Percentiles rank a stretch among this genome's conserved stretches.
phyloP scores from a whole-genome alignment of 1,140 invertebrate species.

The Lysiphlebus fabarum region DNA sequence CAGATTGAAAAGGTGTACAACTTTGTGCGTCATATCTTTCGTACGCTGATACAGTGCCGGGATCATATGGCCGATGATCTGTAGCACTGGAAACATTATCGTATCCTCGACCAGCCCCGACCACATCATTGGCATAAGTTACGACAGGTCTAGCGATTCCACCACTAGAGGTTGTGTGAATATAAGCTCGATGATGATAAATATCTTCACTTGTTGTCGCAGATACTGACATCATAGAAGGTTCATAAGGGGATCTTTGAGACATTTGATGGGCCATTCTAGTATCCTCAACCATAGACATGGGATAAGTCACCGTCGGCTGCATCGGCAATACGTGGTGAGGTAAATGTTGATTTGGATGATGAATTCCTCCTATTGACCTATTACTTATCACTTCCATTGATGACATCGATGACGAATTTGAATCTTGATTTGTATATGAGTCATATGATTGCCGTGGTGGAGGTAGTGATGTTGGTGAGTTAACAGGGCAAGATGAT shows the following conservation, averaged over 20 bases:
- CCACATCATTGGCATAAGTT: slow-evolving; percentile 61
- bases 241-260: slow-evolving; percentile 66
- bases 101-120: slow-evolving; percentile 55
- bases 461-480: slow-evolving; percentile 52
- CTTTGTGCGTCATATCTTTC: slow-evolving; percentile 67
- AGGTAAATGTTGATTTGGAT: slow-evolving; percentile 46
- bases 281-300: slow-evolving; percentile 53
- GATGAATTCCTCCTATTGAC: slow-evolving; percentile 49
- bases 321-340: slow-evolving; percentile 52
- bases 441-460: slow-evolving; percentile 59
- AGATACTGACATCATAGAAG: slow-evolving; percentile 53
- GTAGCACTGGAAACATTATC: slow-evolving; percentile 57
- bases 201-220: slow-evolving; percentile 47
- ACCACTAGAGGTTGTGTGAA: slow-evolving; percentile 45
- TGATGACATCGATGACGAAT: slow-evolving; percentile 69
- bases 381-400: slow-evolving; percentile 66
- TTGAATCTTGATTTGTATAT: slow-evolving; percentile 67
- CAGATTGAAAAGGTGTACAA: slow-evolving; percentile 59
- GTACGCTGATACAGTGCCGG: slow-evolving; percentile 64
- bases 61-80: slow-evolving; percentile 62
- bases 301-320: slow-evolving; percentile 47
- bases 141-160: slow-evolving; percentile 61
- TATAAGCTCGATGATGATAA: slow-evolving; percentile 50
- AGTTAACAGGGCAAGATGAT: slow-evolving; percentile 48
- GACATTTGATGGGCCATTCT: slow-evolving; percentile 57